Conservation (phyloP, 2,888 invertebrate species). For the Xanthorhoe designata region DNA sequence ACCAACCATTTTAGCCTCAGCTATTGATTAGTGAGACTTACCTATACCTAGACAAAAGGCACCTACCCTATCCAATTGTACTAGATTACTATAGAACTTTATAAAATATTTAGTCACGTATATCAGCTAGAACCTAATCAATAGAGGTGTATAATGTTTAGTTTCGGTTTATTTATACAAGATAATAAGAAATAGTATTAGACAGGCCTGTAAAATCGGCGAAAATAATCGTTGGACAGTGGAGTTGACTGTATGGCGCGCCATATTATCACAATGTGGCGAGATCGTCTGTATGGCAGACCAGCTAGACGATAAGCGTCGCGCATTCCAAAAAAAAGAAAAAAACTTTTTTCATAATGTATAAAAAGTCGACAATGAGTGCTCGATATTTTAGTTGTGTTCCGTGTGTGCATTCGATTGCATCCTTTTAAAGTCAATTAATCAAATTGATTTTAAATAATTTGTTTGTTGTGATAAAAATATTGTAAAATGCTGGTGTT, state of each 20-base stretch:
- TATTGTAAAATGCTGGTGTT: slow-evolving; percentile 50
- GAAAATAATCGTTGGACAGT: slow-evolving; percentile 11
- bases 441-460: slow-evolving; percentile 34
- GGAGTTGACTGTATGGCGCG: slow-evolving; percentile 46
- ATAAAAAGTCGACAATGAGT: slow-evolving; percentile 60
- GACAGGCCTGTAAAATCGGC: slow-evolving; percentile 11
- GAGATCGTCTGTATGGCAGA: slow-evolving; percentile 42
- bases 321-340: slow-evolving; percentile 51
- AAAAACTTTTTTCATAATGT: slow-evolving; percentile 52
- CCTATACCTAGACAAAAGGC: not conserved
- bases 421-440: slow-evolving; percentile 42
- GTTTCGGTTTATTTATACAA: not conserved
- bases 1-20: not conserved
- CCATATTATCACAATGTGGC: slow-evolving; percentile 55
- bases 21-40: not conserved
- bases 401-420: slow-evolving; percentile 53
- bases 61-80: not conserved
- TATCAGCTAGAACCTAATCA: not conserved
- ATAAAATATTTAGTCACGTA: not conserved
- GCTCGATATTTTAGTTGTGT: slow-evolving; percentile 54
- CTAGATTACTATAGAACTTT: not conserved
- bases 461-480: slow-evolving; percentile 15
- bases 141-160: not conserved
- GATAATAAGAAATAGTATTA: not conserved
- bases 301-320: slow-evolving; percentile 45